These are phyloP conservation scores for Aurelia sp. DNA, from an alignment of 30 jellyfish, hydroid and myxozoan genomes.

Conservation along the genomic window DNA sequence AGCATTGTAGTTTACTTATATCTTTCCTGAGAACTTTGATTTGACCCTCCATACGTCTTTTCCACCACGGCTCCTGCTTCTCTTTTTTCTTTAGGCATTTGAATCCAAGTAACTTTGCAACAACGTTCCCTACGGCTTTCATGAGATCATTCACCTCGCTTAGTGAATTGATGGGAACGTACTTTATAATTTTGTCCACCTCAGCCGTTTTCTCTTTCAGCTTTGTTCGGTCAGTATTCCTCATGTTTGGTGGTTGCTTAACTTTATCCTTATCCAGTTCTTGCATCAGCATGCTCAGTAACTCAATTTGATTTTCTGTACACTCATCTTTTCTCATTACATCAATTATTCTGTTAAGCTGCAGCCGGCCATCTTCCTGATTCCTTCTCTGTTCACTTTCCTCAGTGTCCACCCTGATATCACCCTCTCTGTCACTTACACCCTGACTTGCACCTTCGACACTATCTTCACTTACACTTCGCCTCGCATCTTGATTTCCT, in stretches of 20 bases:
- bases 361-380: conserved; percentile 9
- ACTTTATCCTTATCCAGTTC: conserved; percentile 10
- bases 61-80: conserved; percentile 3
- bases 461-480: not conserved
- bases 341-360: conserved; percentile 15
- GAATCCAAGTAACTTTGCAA: conserved; percentile 19
- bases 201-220: conserved; percentile 43
- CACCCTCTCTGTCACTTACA: conserved; percentile 1
- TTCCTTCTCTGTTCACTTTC: conserved; percentile 20
- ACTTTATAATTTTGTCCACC: conserved; percentile 9
- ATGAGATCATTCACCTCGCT: conserved; percentile 32
- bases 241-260: conserved; percentile 20
- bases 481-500: conserved; percentile 22
- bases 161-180: not conserved
- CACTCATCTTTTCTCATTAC: conserved; percentile 9
- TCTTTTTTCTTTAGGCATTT: not conserved
- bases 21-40: conserved; percentile 29
- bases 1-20: conserved; percentile 26
- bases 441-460: conserved; percentile 21
- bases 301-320: not conserved
- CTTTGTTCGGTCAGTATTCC: conserved; percentile 40
- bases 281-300: not conserved
- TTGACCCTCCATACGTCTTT: conserved; percentile 18
- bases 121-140: conserved; percentile 29
- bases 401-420: conserved; percentile 36